These are phyloP conservation scores for Corticium candelabrum DNA, from an alignment of 37 sponge, comb jelly and placozoan genomes.

Conservation along the genomic window DNA sequence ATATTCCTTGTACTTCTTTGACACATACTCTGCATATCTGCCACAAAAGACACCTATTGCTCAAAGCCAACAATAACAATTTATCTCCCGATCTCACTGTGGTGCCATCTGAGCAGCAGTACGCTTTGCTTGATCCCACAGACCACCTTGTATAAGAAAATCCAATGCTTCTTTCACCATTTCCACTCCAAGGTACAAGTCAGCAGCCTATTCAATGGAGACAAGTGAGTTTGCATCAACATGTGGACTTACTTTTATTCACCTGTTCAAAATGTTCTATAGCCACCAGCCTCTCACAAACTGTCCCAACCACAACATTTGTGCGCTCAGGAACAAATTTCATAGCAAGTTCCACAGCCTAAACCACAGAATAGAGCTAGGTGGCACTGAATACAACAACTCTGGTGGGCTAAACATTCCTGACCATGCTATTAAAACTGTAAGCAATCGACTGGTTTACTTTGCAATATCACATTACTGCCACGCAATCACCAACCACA, in stretches of 20 bases:
- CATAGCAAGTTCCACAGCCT: slow-evolving; percentile 80
- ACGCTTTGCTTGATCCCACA: slow-evolving; percentile 84
- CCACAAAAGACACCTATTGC: too few relatives aligned
- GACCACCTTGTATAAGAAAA: slow-evolving; percentile 75
- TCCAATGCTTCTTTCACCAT: slow-evolving; percentile 88
- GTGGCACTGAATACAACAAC: too few relatives aligned
- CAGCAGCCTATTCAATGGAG: slow-evolving; percentile 54
- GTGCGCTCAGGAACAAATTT: slow-evolving; percentile 79
- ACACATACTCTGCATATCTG: background rate
- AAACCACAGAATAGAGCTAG: slow-evolving; percentile 19
- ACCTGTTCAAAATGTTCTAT: slow-evolving; percentile 62
- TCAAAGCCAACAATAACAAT: too few relatives aligned
- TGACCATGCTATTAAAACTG: too few relatives aligned
- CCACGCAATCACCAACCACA: too few relatives aligned
- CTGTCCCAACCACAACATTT: slow-evolving; percentile 49
- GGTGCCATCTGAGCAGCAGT: slow-evolving; percentile 81
- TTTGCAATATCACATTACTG: too few relatives aligned
- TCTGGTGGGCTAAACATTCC: too few relatives aligned
- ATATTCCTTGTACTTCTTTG: background rate
- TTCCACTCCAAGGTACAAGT: slow-evolving; percentile 73
- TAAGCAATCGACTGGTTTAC: too few relatives aligned
- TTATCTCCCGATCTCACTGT: too few relatives aligned
- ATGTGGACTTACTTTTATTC: background rate
- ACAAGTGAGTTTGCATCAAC: too few relatives aligned
- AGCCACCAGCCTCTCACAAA: slow-evolving; percentile 81